These are phyloP conservation scores for Bungarus multicinctus DNA, from an alignment of 2,113 vertebrate genomes.

Conservation along the genomic window DNA sequence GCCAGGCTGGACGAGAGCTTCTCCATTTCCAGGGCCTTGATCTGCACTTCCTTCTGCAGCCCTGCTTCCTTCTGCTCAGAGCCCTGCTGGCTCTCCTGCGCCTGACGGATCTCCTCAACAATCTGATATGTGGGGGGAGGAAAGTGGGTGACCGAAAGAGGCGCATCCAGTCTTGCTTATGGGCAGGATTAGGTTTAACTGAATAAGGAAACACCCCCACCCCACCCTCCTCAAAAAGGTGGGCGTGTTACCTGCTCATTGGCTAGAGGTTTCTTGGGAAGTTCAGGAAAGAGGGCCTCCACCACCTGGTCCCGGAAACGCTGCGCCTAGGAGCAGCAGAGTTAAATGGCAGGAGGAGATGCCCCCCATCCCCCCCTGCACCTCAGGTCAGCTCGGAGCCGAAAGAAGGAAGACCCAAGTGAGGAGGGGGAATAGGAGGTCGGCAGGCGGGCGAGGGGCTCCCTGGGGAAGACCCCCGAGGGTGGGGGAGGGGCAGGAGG, in stretches of 20 bases:
- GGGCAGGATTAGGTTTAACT: background rate
- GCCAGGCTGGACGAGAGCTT: background rate
- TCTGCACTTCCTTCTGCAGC: conserved; percentile 54
- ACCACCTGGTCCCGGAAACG: conserved; percentile 66
- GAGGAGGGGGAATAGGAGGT: background rate
- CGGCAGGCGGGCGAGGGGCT: background rate
- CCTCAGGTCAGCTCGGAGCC: background rate
- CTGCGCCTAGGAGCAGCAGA: conserved; percentile 59
- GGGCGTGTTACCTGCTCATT: conserved; percentile 66
- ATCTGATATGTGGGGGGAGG: conserved; percentile 50
- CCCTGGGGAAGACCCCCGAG: background rate
- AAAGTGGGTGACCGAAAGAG: fast-evolving
- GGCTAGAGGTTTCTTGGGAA: background rate
- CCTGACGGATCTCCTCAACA: conserved; percentile 63
- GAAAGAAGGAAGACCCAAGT: background rate
- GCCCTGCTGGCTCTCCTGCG: conserved; percentile 38
- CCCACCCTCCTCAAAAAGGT: fast-evolving
- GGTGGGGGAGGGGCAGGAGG: fast-evolving
- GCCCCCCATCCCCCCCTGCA: background rate
- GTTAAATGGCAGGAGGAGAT: fast-evolving
- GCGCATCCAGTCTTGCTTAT: fast-evolving
- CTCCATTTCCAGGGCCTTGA: background rate
- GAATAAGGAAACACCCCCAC: background rate
- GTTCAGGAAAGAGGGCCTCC: conserved; percentile 44
- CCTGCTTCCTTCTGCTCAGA: conserved; percentile 46